These are phyloP conservation scores for Phoenicopterus ruber DNA, from an alignment of 2,113 vertebrate genomes.

Conservation along the genomic window DNA sequence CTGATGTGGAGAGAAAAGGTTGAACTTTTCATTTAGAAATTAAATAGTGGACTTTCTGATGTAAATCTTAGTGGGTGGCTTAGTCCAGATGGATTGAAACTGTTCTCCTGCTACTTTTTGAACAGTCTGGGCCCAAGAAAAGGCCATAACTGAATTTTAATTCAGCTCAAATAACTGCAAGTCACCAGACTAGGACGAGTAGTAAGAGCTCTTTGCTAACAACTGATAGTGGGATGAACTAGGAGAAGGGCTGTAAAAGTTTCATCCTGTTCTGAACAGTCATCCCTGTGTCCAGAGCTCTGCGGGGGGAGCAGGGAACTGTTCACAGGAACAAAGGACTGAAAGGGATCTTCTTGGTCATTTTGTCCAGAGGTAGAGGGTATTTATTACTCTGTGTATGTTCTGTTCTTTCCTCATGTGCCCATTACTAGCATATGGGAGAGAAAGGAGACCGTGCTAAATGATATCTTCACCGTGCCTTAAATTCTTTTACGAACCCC, in stretches of 20 bases:
- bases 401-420: background rate
- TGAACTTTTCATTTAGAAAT: conserved; percentile 27
- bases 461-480: background rate
- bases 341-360: background rate
- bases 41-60: conserved; percentile 22
- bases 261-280: background rate
- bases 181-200: background rate
- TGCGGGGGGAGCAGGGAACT: background rate
- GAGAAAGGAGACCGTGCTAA: background rate
- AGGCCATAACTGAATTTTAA: background rate
- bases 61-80: conserved; percentile 48
- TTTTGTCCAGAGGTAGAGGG: background rate
- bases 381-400: background rate
- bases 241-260: background rate
- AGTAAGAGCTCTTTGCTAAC: background rate
- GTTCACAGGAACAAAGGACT: background rate
- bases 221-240: background rate
- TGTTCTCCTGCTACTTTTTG: background rate
- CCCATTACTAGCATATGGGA: background rate
- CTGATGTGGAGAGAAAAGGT: conserved; percentile 3
- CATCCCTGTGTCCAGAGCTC: background rate
- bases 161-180: background rate
- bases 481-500: background rate
- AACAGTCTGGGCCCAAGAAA: background rate
- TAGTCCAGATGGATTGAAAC: conserved; percentile 10